Evolutionary conservation across 2,797 vertebrate genomes (phyloP).

Genomic region (Urocyon cinereoargenteus): DNA sequence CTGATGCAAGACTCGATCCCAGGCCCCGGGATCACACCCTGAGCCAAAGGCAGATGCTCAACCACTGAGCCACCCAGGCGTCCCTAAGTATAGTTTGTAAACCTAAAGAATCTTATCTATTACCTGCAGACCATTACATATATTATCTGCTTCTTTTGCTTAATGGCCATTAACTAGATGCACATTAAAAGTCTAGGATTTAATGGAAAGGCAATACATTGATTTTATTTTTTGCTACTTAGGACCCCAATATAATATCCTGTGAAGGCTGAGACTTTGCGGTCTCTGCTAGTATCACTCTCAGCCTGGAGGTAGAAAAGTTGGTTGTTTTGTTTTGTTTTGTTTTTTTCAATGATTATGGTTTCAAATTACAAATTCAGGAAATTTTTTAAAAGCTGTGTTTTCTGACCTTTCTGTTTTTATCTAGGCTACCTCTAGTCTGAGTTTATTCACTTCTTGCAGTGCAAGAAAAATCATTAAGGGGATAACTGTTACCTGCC

Average conservation of each 20-base stretch:
- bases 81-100: not conserved
- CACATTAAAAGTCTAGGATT: not conserved
- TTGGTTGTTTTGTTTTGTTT: not conserved
- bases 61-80: no score
- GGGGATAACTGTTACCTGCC: not conserved
- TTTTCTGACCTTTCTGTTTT: slow-evolving; percentile 10
- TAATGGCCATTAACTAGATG: slow-evolving; percentile 12
- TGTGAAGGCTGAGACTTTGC: not conserved
- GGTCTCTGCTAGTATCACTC: not conserved
- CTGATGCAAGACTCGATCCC: no score
- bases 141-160: slow-evolving; percentile 21
- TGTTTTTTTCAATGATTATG: not conserved
- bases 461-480: slow-evolving; percentile 7
- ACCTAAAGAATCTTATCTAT: not conserved
- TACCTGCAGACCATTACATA: not conserved
- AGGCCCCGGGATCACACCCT: no score
- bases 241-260: not conserved
- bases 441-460: not conserved
- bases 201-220: not conserved
- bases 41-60: no score
- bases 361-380: slow-evolving; percentile 3
- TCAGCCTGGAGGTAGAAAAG: not conserved
- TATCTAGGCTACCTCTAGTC: not conserved
- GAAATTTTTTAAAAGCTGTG: not conserved
- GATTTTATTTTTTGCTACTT: not conserved